phyloP scores from a whole-genome alignment of 2,797 vertebrate genomes.

The Fundulus diaphanus region DNA sequence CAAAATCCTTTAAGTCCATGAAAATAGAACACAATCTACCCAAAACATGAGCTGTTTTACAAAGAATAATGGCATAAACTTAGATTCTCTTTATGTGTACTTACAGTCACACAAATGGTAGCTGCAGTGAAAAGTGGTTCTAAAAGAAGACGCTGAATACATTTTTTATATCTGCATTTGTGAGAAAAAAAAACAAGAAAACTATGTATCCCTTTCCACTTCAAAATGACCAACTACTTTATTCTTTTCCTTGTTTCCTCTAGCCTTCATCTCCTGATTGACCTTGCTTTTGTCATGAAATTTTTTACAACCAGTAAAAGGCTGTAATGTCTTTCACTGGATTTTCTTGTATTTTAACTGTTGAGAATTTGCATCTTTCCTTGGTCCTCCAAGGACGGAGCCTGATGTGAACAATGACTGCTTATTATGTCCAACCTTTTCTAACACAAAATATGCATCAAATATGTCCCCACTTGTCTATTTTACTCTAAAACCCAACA shows the following conservation, averaged over 20 bases:
- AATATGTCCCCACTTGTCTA: not conserved
- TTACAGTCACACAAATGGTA: too few relatives aligned
- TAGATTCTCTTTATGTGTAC: not conserved
- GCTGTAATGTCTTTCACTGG: not conserved
- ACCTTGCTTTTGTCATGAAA: slow-evolving; percentile 13
- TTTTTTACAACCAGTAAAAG: not conserved
- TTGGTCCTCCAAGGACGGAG: not conserved
- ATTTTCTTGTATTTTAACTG: not conserved
- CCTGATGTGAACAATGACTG: not conserved
- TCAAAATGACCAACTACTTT: not conserved
- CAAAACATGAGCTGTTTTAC: too few relatives aligned
- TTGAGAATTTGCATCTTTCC: not conserved
- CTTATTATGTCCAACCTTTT: slow-evolving; percentile 1
- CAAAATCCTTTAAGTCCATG: too few relatives aligned
- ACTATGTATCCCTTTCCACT: not conserved
- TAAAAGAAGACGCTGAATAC: not conserved
- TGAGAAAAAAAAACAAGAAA: not conserved
- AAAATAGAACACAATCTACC: too few relatives aligned
- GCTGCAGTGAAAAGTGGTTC: not conserved
- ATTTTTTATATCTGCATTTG: not conserved
- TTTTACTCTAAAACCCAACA: not conserved
- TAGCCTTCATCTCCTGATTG: not conserved
- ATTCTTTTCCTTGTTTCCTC: not conserved
- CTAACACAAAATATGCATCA: not conserved
- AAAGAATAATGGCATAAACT: not conserved